Evolutionary conservation across 92 coral and sea anemone genomes (phyloP).

Genomic region (Parazoanthus darwini): DNA sequence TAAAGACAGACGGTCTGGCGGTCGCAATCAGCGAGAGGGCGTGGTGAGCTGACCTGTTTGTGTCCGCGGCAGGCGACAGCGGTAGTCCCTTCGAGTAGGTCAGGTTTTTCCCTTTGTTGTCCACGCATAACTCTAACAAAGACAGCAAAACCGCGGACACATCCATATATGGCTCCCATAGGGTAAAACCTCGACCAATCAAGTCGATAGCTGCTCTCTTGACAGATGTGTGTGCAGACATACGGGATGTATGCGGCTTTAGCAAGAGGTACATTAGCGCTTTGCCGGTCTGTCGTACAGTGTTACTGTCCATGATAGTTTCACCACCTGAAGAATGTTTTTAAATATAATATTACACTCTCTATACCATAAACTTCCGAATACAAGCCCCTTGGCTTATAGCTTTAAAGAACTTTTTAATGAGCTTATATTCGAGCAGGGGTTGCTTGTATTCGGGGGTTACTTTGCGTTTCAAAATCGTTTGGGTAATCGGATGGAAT

Average conservation of each 20-base stretch:
- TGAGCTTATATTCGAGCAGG: too few relatives aligned
- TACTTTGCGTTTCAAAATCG: too few relatives aligned
- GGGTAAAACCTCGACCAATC: conserved; percentile 97
- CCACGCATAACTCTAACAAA: conserved; percentile 91
- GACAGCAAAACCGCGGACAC: conserved; percentile 97
- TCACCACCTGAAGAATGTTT: conserved; percentile 57
- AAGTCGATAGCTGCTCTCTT: conserved; percentile 96
- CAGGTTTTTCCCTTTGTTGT: conserved; percentile 81
- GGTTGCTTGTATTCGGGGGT: too few relatives aligned
- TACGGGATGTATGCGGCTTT: conserved; percentile 82
- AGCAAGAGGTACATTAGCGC: conserved; percentile 94
- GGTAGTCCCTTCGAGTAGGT: conserved; percentile 93
- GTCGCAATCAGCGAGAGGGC: conserved; percentile 96
- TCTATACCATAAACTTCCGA: too few relatives aligned
- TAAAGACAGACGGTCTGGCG: conserved; percentile 90
- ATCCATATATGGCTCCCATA: conserved; percentile 99
- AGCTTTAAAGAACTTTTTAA: too few relatives aligned
- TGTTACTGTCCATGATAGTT: conserved; percentile 76
- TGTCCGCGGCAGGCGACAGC: conserved; percentile 96
- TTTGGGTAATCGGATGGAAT: too few relatives aligned
- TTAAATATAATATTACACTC: background rate
- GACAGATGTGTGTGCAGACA: conserved; percentile 90
- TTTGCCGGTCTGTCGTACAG: conserved; percentile 94
- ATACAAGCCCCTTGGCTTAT: too few relatives aligned
- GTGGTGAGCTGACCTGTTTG: conserved; percentile 95